Evolutionary conservation across 2,888 invertebrate genomes (phyloP), one percentile per base, ranked within the genome.

Genomic region (Leptopilina myrica): DNA sequence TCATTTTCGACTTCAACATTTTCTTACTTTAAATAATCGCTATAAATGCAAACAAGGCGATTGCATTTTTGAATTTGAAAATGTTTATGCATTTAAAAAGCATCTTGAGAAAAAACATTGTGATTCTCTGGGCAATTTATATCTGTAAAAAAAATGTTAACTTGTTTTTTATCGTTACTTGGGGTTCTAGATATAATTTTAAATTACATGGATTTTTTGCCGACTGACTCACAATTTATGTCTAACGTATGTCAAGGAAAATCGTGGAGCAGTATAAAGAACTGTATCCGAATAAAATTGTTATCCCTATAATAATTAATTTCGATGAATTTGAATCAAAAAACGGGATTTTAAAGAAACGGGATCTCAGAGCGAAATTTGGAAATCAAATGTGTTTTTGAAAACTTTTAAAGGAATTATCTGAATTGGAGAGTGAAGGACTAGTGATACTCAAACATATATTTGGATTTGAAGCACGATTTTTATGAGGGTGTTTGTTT

Each of bases 391-490:
- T 46, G 46, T 46, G 46, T 46, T 1, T 46, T 46, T 6, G 46
- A 46, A 6, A 46, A 46, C 46, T 46, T 46, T 46, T 46, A 46
- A 1, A 46, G 1, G 46, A 46, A 3, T 46, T 46, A 46, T 4
- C 5, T 46, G 9, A 46, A 46, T 46, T 46, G 9, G 46, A 46
- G 46, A 46, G 8, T 46, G 46, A 46, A 46, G 46, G 46, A 46
- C 9, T 46, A 46, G 6, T 46, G 26, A 5, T 20, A 78, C 9
- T 14, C 77, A 43, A 81, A 78, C 73, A 12, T 65, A n/a, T 77
- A 62, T 76, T 59, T 65, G 12, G 80, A 82, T 69, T 73, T 82
- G 7, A 81, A 81, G 80, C 82, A 82, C n/a, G 78, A 82, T 43
- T 3, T 82, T 43, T 77, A 79, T 6, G 79, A 82, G 53, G 81